Evolutionary conservation across 2,113 vertebrate genomes (phyloP).

Genomic region (Calyptommatus sinebrachiatus): DNA sequence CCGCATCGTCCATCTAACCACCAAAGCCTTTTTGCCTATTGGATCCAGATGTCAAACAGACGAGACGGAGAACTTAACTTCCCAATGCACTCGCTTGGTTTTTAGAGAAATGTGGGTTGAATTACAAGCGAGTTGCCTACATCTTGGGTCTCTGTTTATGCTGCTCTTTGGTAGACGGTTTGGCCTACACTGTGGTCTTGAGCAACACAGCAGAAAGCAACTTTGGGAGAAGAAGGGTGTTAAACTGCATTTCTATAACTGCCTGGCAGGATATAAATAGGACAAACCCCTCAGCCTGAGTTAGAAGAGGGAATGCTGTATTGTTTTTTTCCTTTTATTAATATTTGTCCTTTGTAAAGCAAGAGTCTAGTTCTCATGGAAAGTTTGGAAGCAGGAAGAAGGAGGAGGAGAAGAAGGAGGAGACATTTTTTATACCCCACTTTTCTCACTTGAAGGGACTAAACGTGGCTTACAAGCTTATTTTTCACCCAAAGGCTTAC

Average conservation of each 20-base stretch:
- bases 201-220: neutral
- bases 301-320: neutral
- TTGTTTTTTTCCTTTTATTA: too few species aligned
- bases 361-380: neutral
- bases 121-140: neutral
- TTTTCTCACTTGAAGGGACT: too few species aligned
- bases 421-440: too few species aligned
- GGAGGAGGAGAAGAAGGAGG: too few species aligned
- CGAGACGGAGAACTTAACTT: neutral
- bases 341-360: neutral
- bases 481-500: too few species aligned
- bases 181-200: neutral
- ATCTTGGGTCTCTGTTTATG: neutral
- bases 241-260: neutral
- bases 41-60: constrained; percentile 22
- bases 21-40: neutral
- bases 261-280: neutral
- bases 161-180: neutral
- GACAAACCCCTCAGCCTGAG: neutral
- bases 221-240: neutral
- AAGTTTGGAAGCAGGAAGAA: neutral
- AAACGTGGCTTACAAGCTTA: too few species aligned
- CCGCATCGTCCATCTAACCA: neutral
- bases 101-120: neutral
- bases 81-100: neutral